Evolutionary conservation across 2,888 invertebrate genomes (phyloP).

Genomic region (Gerris lacustris): DNA sequence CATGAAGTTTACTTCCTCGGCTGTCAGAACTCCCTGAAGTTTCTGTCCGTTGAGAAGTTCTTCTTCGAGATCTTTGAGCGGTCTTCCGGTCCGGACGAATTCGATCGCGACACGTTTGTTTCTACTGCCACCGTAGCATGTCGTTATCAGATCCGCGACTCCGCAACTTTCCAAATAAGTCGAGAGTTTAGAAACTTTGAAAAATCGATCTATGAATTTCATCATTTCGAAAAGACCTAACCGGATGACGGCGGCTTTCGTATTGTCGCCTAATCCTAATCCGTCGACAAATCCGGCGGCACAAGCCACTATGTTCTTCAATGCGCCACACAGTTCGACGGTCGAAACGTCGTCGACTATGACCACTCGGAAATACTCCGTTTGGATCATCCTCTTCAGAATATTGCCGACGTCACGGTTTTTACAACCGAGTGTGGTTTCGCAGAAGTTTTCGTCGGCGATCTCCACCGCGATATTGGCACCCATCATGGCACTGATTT

Average conservation of each 20-base stretch:
- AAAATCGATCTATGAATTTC: constrained; percentile 89
- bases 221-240: constrained; percentile 99
- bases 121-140: constrained; percentile 91
- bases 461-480: constrained; percentile 97
- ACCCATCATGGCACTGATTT: constrained; percentile 94
- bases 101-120: constrained; percentile 92
- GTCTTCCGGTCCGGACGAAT: constrained; percentile 81
- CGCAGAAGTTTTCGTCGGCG: constrained; percentile 94
- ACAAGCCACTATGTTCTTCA: constrained; percentile 98
- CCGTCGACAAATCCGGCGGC: constrained; percentile 98
- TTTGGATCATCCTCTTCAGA: constrained; percentile 83
- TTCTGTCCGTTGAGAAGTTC: constrained; percentile 98
- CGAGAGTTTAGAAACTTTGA: constrained; percentile 74
- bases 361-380: constrained; percentile 87
- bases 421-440: constrained; percentile 88
- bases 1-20: constrained; percentile 93
- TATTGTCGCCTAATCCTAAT: constrained; percentile 87
- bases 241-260: constrained; percentile 95
- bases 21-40: constrained; percentile 93
- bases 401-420: constrained; percentile 53
- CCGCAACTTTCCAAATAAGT: constrained; percentile 99
- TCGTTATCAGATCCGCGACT: constrained; percentile 90
- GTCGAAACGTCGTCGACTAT: constrained; percentile 93
- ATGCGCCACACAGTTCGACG: constrained; percentile 95
- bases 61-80: constrained; percentile 77